These are phyloP conservation scores for Germaria angustata DNA, from an alignment of 2,888 invertebrate genomes.

Conservation along the genomic window DNA sequence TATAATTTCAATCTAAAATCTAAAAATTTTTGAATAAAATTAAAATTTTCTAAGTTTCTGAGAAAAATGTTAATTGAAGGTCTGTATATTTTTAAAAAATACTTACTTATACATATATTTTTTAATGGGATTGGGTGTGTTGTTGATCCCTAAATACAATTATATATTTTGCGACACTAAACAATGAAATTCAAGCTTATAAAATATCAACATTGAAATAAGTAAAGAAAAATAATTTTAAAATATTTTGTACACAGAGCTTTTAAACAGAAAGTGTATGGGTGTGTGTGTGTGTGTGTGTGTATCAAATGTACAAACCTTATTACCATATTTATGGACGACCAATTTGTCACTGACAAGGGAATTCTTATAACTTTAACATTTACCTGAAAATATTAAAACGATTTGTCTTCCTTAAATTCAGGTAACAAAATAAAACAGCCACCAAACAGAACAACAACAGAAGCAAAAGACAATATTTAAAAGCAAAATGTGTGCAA, in stretches of 20 bases:
- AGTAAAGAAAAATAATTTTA: background rate
- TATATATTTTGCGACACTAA: conserved; percentile 14
- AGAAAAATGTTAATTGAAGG: no score
- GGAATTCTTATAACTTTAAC: conserved; percentile 54
- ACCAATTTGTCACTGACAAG: conserved; percentile 63
- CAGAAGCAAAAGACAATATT: conserved; percentile 19
- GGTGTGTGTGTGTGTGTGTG: background rate
- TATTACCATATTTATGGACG: conserved; percentile 59
- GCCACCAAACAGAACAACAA: background rate
- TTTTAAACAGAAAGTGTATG: background rate
- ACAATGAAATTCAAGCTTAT: conserved; percentile 52
- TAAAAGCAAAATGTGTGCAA: background rate
- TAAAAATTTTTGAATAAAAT: conserved; percentile 1
- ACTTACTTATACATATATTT: no score
- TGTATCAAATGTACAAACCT: conserved; percentile 47
- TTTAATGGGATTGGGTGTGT: background rate
- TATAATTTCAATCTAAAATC: background rate
- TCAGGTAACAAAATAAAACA: conserved; percentile 35
- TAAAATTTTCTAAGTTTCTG: conserved; percentile 6
- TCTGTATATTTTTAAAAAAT: no score
- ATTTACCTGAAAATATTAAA: conserved; percentile 66
- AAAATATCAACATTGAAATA: conserved; percentile 1
- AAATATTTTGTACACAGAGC: conserved; percentile 30
- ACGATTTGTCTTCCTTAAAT: conserved; percentile 62
- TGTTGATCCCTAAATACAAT: conserved; percentile 11